Evolutionary conservation across 2,888 invertebrate genomes (phyloP), one percentile per base, ranked within the genome.

Genomic region (Melanchra persicariae): DNA sequence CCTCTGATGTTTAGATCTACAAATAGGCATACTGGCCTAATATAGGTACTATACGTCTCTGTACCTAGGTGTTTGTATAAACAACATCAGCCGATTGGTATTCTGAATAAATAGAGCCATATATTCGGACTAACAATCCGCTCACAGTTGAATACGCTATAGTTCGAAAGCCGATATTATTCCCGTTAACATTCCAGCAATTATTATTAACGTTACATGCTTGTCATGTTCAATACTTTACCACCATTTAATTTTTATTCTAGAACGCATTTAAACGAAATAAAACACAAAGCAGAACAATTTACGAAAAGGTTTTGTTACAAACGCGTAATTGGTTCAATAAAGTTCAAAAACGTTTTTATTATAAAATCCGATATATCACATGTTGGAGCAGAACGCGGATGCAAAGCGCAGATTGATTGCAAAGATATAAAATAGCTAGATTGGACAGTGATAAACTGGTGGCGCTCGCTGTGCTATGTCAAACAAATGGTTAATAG

Each of bases 341-440:
- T 84, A 78, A 80, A 81, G 77, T 82, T 70, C 51, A 71, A 82
- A 79, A 70, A 74, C 61, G 60, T 71, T 81, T 80, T 79, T 73
- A 67, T 64, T 69, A 65, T 57, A 72, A 74, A 85, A 81, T 74
- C 66, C 66, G 70, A 76, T 79, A 76, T 79, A 73, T 70, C 61
- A 63, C 64, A 71, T 76, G 79, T 81, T 74, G 72, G 47, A 82
- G 6, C 19, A 8, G 24, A 43, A 61, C 40, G 66, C 58, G 45
- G 61, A 74, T 72, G 69, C 49, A 73, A 70, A 82, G 59, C 73
- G 47, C 26, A 66, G 62, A 79, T 81, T 76, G 76, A 84, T 84
- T 80, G 63, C 72, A 71, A 65, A 68, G 71, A 77, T 84, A 84
- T 65, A 75, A 71, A 84, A 71, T 68, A 63, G 71, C 74, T 73